Percentiles rank a stretch among this genome's conserved stretches.
Evolutionary conservation across 1,140 invertebrate species (phyloP).

Genomic region (Reticulitermes speratus): DNA sequence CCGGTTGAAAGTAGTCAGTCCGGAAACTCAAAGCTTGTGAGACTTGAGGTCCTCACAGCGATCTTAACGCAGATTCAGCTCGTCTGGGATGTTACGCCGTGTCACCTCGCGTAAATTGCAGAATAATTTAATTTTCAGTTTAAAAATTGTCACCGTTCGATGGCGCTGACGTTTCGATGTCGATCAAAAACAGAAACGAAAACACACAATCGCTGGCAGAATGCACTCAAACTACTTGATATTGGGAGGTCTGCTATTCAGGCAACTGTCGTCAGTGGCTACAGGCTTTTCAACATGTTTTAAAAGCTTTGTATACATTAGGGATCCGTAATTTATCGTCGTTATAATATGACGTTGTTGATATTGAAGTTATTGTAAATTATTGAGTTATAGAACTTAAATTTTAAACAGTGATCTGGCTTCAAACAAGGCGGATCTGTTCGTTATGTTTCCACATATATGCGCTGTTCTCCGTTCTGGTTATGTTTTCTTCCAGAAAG

Average conservation of each 20-base stretch:
- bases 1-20: no score
- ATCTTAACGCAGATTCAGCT: no score
- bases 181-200: background rate
- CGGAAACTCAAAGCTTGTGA: no score
- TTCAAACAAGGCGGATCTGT: background rate
- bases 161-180: background rate
- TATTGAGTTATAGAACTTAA: background rate
- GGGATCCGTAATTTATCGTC: background rate
- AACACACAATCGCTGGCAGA: no score
- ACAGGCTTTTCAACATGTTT: background rate
- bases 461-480: background rate
- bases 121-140: no score
- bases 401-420: background rate
- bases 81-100: no score
- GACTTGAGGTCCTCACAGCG: no score
- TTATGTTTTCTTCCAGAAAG: background rate
- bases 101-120: no score
- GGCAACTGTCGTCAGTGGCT: no score
- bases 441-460: background rate
- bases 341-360: background rate
- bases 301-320: background rate
- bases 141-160: background rate
- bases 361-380: background rate
- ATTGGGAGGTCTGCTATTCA: no score
- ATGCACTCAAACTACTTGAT: no score